Evolutionary conservation across 2,888 invertebrate species (phyloP).

Genomic region (Cheilosia pagana): DNA sequence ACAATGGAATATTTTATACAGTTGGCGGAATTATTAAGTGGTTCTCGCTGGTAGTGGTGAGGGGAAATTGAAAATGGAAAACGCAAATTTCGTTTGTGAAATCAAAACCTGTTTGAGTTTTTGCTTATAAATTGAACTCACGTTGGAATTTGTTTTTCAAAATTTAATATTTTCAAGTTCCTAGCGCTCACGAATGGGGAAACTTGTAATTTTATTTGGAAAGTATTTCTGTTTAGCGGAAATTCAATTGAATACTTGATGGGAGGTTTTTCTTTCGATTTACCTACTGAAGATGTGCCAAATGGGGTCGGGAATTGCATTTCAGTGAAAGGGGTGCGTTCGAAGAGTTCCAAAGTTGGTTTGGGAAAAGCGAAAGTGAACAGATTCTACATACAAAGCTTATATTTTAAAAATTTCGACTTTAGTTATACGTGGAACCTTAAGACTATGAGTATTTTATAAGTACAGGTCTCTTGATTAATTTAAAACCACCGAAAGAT

Average conservation of each 20-base stretch:
- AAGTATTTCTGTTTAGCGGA: conserved; percentile 42
- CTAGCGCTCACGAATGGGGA: neutral
- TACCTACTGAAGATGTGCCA: conserved; percentile 7
- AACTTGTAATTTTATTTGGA: conserved; percentile 24
- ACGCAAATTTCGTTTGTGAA: conserved; percentile 66
- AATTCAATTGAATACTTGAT: conserved; percentile 33
- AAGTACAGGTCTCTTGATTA: too few relatives aligned
- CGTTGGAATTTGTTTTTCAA: conserved; percentile 53
- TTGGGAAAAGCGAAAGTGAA: neutral
- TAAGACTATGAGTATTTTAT: too few relatives aligned
- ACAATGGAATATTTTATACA: conserved; percentile 22
- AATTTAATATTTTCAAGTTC: conserved; percentile 43
- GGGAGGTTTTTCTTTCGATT: neutral
- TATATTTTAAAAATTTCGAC: too few relatives aligned
- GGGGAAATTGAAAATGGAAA: conserved; percentile 52
- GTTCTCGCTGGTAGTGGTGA: conserved; percentile 19
- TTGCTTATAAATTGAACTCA: conserved; percentile 31
- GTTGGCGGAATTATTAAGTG: conserved; percentile 66
- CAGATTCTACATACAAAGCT: too few relatives aligned
- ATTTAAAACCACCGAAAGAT: too few relatives aligned
- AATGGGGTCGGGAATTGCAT: conserved; percentile 14
- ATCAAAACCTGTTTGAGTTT: conserved; percentile 63
- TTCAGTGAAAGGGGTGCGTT: conserved; percentile 3
- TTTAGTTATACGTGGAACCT: too few relatives aligned
- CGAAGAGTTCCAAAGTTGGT: neutral